A percentile compares a stretch with the other conserved stretches of the same genome.
Conservation (phyloP, 2,113 vertebrate genomes). For the Triplophysa rosa region DNA sequence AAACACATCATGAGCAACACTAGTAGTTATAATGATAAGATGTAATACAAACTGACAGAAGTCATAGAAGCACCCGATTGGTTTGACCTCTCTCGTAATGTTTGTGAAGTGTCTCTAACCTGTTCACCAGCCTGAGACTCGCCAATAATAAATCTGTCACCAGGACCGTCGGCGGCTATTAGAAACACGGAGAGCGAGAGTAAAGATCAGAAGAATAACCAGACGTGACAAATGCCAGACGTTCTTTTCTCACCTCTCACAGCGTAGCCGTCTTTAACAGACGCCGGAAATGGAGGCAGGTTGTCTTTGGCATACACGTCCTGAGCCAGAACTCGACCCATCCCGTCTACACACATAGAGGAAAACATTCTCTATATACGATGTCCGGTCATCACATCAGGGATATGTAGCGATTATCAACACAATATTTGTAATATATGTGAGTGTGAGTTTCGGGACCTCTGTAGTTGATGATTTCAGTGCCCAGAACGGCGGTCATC, state of each 20-base stretch:
- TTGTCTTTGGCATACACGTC: slow-evolving; percentile 99
- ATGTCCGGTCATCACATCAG: no score
- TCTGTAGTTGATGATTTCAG: slow-evolving; percentile 99
- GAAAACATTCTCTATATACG: background rate
- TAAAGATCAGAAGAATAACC: no score
- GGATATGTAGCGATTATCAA: no score
- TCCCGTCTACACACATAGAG: slow-evolving; percentile 81
- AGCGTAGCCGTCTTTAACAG: slow-evolving; percentile 98
- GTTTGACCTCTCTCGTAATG: no score
- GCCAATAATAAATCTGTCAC: slow-evolving; percentile 98
- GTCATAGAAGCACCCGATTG: no score
- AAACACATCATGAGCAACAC: no score
- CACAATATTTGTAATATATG: no score
- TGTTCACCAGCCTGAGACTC: slow-evolving; percentile 99
- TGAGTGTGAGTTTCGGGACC: slow-evolving; percentile 66
- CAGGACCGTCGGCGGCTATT: slow-evolving; percentile 95
- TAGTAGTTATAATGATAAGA: no score
- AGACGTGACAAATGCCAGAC: slow-evolving; percentile 14
- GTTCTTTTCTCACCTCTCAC: slow-evolving; percentile 80
- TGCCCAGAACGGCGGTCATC: slow-evolving; percentile 97
- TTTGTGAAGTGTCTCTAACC: slow-evolving; percentile 66
- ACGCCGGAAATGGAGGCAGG: slow-evolving; percentile 96
- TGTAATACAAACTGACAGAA: no score
- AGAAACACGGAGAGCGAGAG: slow-evolving; percentile 53
- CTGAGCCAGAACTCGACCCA: slow-evolving; percentile 99